phyloP scores from a whole-genome alignment of 1,140 invertebrate genomes.

The Drosophila truncata region DNA sequence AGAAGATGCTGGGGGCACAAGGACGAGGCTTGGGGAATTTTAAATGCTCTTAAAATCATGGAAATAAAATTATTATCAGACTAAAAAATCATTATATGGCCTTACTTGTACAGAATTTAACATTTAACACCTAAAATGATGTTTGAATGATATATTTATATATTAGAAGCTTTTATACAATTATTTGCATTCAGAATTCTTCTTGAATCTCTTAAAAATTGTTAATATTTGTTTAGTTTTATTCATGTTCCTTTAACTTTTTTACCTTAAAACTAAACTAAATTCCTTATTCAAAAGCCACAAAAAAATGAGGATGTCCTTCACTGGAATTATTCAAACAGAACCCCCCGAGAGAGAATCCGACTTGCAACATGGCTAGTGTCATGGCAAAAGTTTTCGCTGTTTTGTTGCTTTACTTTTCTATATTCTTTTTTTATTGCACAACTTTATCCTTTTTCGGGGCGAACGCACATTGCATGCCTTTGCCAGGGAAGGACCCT shows the following conservation, averaged over 20 bases:
- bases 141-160: background rate
- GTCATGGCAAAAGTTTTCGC: conserved; percentile 64
- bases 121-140: background rate
- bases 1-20: background rate
- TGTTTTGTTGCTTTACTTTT: conserved; percentile 23
- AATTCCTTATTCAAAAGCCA: conserved; percentile 12
- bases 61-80: background rate
- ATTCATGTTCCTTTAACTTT: background rate
- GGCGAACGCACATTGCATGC: conserved; percentile 63
- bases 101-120: background rate
- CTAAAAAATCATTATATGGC: background rate
- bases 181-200: background rate
- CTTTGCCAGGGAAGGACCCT: conserved; percentile 46
- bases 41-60: conserved; percentile 3
- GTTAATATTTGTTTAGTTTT: background rate
- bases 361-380: conserved; percentile 65
- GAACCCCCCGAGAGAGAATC: conserved; percentile 31
- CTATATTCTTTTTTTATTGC: conserved; percentile 57
- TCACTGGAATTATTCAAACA: conserved; percentile 42
- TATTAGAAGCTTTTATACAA: too few relatives aligned
- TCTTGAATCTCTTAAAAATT: background rate
- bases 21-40: background rate
- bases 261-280: background rate
- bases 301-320: conserved; percentile 13
- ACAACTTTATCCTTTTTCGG: conserved; percentile 69